Evolutionary conservation across 2,797 vertebrate species (phyloP).

Genomic region (Enteromius afrohamiltoni): DNA sequence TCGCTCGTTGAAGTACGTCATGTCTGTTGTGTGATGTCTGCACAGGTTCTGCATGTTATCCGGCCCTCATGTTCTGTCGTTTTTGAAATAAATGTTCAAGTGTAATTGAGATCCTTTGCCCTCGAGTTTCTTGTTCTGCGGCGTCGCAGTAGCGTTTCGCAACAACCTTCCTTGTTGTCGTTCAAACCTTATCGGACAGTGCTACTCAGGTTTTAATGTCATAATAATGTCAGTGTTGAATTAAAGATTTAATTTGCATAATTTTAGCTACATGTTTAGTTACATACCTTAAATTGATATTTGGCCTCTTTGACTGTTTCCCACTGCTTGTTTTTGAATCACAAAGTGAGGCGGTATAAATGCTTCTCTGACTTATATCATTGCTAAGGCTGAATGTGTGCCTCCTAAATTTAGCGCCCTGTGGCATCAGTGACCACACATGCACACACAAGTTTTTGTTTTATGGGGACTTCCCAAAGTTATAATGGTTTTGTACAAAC

Average conservation of each 20-base stretch:
- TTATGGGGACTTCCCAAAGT: too few species aligned
- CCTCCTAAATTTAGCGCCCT: slow-evolving; percentile 70
- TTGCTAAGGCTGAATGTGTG: slow-evolving; percentile 40
- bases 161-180: neutral
- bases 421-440: slow-evolving; percentile 45
- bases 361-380: slow-evolving; percentile 68
- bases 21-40: too few species aligned
- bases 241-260: slow-evolving; percentile 60
- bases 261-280: slow-evolving; percentile 13
- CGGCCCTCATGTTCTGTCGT: too few species aligned
- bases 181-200: slow-evolving; percentile 17
- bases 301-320: slow-evolving; percentile 32
- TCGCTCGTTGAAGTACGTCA: too few species aligned
- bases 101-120: too few species aligned
- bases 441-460: neutral
- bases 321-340: slow-evolving; percentile 69
- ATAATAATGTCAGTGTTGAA: slow-evolving; percentile 24
- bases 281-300: neutral
- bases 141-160: too few species aligned
- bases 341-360: slow-evolving; percentile 65
- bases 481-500: too few species aligned
- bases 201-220: slow-evolving; percentile 15
- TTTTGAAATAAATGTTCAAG: too few species aligned
- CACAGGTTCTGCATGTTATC: too few species aligned
- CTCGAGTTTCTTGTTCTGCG: too few species aligned